Conservation (phyloP, 2,113 vertebrate genomes). For the Pteropus alecto region DNA sequence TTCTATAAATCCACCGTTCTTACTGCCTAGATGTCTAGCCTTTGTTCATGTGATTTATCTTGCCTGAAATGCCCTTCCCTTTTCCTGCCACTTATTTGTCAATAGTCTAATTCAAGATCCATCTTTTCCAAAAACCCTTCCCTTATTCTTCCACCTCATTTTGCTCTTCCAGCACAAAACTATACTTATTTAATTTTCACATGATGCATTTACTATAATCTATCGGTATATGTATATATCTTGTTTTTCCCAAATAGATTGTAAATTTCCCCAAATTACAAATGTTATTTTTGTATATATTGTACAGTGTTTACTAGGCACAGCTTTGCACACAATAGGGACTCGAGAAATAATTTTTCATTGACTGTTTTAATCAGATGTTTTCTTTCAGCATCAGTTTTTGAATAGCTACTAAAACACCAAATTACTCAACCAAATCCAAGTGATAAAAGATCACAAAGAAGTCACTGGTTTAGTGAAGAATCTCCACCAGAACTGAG, state of each 20-base stretch:
- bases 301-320: neutral
- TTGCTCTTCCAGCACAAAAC: neutral
- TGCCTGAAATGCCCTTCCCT: neutral
- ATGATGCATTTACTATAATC: neutral
- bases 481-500: neutral
- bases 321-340: neutral
- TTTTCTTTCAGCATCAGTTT: neutral
- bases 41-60: neutral
- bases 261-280: neutral
- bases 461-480: neutral
- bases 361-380: neutral
- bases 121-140: neutral
- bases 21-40: neutral
- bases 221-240: neutral
- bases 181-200: neutral
- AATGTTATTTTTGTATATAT: neutral
- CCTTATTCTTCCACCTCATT: neutral
- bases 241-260: neutral
- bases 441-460: neutral
- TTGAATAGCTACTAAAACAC: neutral
- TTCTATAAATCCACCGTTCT: neutral
- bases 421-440: constrained; percentile 9
- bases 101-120: neutral
- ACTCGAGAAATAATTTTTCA: neutral
- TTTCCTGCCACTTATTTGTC: neutral